Evolutionary conservation across 1,140 invertebrate species (phyloP).

Genomic region (Pantala flavescens): DNA sequence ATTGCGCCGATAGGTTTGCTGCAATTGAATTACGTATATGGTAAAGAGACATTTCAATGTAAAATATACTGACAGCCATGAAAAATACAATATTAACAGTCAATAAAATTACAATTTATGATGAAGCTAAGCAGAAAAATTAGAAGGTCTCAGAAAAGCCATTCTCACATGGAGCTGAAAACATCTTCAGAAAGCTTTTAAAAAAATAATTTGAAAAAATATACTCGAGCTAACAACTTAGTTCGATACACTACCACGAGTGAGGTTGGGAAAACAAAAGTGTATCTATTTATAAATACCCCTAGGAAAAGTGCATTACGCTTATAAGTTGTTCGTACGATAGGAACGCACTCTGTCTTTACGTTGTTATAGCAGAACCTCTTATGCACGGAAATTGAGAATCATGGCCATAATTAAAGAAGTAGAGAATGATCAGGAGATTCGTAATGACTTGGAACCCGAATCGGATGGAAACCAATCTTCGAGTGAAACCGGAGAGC

Average conservation of each 20-base stretch:
- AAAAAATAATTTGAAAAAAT: too few species aligned
- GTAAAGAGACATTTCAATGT: not conserved
- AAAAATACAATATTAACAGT: not conserved
- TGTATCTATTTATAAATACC: not conserved
- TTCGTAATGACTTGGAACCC: not conserved
- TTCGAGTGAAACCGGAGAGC: conserved; percentile 14
- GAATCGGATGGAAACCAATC: not conserved
- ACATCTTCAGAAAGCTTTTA: too few species aligned
- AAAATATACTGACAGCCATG: not conserved
- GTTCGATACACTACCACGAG: too few species aligned
- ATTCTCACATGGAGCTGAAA: too few species aligned
- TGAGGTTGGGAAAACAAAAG: too few species aligned
- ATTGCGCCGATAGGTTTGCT: not conserved
- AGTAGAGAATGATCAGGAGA: not conserved
- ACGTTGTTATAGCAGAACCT: not conserved
- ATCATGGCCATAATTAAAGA: not conserved
- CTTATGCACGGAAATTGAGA: not conserved
- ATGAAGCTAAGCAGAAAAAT: too few species aligned
- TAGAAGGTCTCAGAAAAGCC: too few species aligned
- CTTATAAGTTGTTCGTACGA: not conserved
- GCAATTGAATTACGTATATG: not conserved
- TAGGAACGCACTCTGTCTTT: conserved; percentile 2
- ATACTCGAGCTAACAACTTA: too few species aligned
- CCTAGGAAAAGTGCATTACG: not conserved
- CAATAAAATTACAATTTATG: not conserved